Base-by-base conservation (phyloP, 2,797 vertebrate genomes). In the Phataginus tricuspis region DNA sequence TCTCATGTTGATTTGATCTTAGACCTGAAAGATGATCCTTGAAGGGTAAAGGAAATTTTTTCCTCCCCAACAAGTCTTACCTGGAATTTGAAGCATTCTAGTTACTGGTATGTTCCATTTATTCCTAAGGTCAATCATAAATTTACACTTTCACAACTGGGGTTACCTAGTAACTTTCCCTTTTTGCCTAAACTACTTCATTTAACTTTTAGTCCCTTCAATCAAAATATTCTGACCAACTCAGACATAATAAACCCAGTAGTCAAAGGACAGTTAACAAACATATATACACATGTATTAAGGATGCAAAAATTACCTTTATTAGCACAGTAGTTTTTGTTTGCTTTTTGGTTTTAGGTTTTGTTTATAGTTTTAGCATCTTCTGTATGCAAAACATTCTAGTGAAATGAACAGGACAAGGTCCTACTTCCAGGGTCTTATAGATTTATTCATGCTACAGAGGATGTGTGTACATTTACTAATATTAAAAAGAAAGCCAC, bases 41-140 rank as follows among this genome's bases (percentile, higher is more conserved):
- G 5, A 39, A 39, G 39, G 39, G 39, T 39, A 39, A 39, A 39
- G 39, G 39, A 39, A 39, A 39, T 39, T 39, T 39, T 39, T 39
- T 39, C 39, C 39, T 39, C 39, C 5, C 39, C 39, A 39, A 39
- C 39, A 39, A 39, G 39, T 39, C 39, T 39, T 39, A 39, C 45
- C 75, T 93, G 94, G 92, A 96, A 97, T 97, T 93, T 86, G 55
- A 97, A 94, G 69, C 92, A 96, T 97, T 96, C 34, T 37, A n/a
- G 10, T 86, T 94, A 80, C 66, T 93, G 39, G 4, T 39, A 39
- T 84, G 57, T 96, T 86, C 72, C 94, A 91, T 84, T 96, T 94
- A 93, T 75, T 89, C 45, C 77, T 42, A 91, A 86, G 80, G 90
- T 89, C 87, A 93, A 72, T 51, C 82, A 68, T 84, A 95, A 72